Percentiles rank a stretch among this genome's conserved stretches.
Evolutionary conservation across 2,797 vertebrate genomes (phyloP).

Genomic region (Lycodopsis pacificus): DNA sequence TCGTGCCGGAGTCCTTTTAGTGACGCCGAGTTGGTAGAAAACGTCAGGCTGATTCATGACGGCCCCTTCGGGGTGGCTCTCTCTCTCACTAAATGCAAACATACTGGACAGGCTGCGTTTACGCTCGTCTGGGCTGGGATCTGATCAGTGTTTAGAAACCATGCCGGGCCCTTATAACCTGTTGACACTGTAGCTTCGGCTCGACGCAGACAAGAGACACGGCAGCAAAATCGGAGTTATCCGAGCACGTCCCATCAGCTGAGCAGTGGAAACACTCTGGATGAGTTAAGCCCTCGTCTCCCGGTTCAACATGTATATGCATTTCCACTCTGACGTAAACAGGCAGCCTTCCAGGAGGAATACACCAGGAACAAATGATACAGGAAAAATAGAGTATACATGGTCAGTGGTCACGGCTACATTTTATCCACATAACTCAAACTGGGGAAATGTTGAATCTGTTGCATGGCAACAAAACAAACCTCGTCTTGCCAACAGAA

Average conservation of each 20-base stretch:
- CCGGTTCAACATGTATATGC: conserved; percentile 46
- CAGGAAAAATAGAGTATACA: conserved; percentile 44
- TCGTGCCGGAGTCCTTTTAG: conserved; percentile 28
- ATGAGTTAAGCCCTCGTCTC: conserved; percentile 34
- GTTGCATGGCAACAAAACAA: conserved; percentile 74
- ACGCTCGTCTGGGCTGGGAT: conserved; percentile 25
- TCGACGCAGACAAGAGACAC: conserved; percentile 31
- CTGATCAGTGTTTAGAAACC: conserved; percentile 35
- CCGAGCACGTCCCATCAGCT: conserved; percentile 36
- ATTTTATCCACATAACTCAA: conserved; percentile 37
- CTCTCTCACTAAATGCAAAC: conserved; percentile 39
- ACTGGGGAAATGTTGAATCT: conserved; percentile 66
- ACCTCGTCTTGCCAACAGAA: conserved; percentile 29
- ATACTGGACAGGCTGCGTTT: conserved; percentile 23
- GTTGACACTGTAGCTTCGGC: conserved; percentile 53
- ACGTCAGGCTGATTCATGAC: conserved; percentile 61
- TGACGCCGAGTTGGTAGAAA: conserved; percentile 55
- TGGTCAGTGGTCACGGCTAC: conserved; percentile 48
- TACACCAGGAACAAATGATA: conserved; percentile 48
- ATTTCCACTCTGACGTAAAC: conserved; percentile 47
- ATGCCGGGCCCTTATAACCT: conserved; percentile 59
- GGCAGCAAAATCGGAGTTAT: conserved; percentile 26
- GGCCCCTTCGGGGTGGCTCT: conserved; percentile 36
- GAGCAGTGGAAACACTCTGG: conserved; percentile 44
- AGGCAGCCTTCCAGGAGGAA: conserved; percentile 49